These are phyloP conservation scores for Ameiurus melas DNA, from an alignment of 2,113 vertebrate genomes.

Conservation along the genomic window DNA sequence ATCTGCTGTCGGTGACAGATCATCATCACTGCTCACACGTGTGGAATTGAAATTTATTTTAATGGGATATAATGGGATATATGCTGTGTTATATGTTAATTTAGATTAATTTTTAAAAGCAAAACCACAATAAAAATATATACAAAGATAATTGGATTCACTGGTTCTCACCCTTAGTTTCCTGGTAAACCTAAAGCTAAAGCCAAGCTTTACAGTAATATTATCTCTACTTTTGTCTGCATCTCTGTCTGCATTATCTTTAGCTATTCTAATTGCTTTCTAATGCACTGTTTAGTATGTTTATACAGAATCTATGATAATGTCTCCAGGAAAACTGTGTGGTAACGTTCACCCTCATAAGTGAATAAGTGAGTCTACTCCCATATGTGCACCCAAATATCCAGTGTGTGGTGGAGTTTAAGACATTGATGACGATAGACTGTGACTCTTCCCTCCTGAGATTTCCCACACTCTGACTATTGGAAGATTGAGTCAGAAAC, in stretches of 20 bases:
- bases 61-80: not conserved
- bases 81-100: no score
- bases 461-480: constrained; percentile 4
- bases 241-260: not conserved
- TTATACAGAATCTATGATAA: not conserved
- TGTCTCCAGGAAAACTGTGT: not conserved
- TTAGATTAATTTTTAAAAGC: not conserved
- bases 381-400: not conserved
- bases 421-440: not conserved
- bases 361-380: constrained; percentile 21
- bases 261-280: not conserved
- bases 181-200: not conserved
- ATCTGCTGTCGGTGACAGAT: constrained; percentile 39
- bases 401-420: not conserved
- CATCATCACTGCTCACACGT: not conserved
- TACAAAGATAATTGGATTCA: not conserved
- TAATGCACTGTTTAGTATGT: not conserved
- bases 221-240: not conserved
- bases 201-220: not conserved
- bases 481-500: not conserved
- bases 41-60: not conserved
- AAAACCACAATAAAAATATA: not conserved
- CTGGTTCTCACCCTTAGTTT: not conserved
- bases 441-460: constrained; percentile 21
- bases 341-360: not conserved